phyloP scores from a whole-genome alignment of 2,888 invertebrate species.

The Scaptomyza caliginosa region DNA sequence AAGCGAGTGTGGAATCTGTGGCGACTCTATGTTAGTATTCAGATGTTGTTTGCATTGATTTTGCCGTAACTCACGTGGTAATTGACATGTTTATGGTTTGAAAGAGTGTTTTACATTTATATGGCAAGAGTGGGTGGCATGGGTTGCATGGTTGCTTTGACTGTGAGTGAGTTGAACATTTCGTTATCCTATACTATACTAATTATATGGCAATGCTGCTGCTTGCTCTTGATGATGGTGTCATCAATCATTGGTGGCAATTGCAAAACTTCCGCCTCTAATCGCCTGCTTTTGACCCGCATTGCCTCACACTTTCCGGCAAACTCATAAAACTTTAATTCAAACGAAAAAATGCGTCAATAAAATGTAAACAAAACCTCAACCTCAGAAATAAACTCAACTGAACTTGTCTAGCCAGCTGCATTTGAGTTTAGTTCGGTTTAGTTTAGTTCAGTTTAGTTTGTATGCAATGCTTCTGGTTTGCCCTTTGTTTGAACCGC shows the following conservation, averaged over 20 bases:
- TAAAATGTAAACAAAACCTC: constrained; percentile 57
- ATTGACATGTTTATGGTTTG: constrained; percentile 73
- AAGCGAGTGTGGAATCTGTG: constrained; percentile 42
- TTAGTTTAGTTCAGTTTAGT: constrained; percentile 5
- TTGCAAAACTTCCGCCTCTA: constrained; percentile 68
- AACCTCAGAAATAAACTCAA: constrained; percentile 6
- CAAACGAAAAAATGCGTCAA: constrained; percentile 58
- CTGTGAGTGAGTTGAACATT: constrained; percentile 1
- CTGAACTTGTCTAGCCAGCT: constrained; percentile 49
- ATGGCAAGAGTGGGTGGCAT: not conserved
- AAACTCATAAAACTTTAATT: constrained; percentile 59
- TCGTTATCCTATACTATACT: constrained; percentile 55
- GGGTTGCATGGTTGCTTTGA: not conserved
- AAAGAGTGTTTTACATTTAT: constrained; percentile 50
- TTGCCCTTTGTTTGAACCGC: constrained; percentile 53
- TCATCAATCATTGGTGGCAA: constrained; percentile 65
- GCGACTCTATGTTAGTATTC: constrained; percentile 15
- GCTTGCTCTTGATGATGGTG: constrained; percentile 7
- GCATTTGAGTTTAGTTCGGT: constrained; percentile 25
- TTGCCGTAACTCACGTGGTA: constrained; percentile 70
- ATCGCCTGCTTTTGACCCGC: constrained; percentile 46
- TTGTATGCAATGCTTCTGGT: constrained; percentile 22
- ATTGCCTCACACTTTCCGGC: constrained; percentile 40
- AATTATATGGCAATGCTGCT: constrained; percentile 16
- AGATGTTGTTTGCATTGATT: constrained; percentile 66